Evolutionary conservation across 1,140 invertebrate genomes (phyloP).

Genomic region (Pogonognathellus flavescens): DNA sequence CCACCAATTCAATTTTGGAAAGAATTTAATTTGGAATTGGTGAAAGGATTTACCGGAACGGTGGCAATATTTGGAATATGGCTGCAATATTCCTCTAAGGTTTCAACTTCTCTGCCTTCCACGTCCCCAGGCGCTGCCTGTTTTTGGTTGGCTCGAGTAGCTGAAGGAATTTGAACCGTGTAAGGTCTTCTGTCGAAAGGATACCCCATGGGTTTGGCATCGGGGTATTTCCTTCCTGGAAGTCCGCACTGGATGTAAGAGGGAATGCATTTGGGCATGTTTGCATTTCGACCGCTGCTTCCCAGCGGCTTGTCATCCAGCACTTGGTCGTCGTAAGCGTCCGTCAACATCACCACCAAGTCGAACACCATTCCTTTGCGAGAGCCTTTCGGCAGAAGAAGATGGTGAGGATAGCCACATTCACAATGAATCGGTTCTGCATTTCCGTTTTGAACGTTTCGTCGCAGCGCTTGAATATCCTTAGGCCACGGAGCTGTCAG

Average conservation of each 20-base stretch:
- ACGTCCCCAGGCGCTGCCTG: neutral
- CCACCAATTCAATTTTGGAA: no score
- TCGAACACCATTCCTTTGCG: constrained; percentile 67
- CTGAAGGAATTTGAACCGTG: neutral
- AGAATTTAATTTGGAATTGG: neutral
- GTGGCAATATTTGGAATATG: constrained; percentile 16
- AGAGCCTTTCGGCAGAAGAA: constrained; percentile 67
- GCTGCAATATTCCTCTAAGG: neutral
- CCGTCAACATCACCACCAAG: constrained; percentile 67
- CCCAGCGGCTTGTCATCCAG: neutral
- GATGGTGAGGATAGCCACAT: constrained; percentile 65
- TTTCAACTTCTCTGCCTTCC: neutral
- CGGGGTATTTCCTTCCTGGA: neutral
- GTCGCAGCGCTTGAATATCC: neutral
- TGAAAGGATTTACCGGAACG: constrained; percentile 15
- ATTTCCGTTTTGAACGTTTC: neutral
- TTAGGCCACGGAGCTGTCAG: neutral
- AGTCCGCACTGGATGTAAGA: neutral
- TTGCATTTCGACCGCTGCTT: neutral
- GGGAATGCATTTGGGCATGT: neutral
- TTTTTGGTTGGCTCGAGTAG: neutral
- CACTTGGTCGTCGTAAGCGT: constrained; percentile 53
- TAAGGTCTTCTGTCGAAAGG: constrained; percentile 13
- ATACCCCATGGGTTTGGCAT: neutral
- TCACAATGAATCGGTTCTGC: neutral